Conservation (phyloP, 1,140 invertebrate species). For the Atopsyche davidsoni region DNA sequence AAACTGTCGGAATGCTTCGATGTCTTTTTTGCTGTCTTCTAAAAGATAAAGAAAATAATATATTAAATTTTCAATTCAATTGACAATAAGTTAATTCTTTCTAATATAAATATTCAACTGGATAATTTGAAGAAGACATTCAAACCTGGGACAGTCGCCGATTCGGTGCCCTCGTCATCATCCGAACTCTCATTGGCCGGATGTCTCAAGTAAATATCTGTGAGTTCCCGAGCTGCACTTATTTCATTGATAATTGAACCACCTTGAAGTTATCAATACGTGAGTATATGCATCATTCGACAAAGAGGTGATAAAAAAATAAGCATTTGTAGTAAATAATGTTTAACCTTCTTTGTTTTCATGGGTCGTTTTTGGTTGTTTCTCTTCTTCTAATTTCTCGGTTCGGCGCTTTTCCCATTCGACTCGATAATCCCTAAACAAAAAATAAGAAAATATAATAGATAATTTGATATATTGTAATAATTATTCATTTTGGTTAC, state of each 20-base stretch:
- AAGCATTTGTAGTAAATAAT: neutral
- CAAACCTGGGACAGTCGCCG: slow-evolving; percentile 14
- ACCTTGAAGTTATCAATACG: neutral
- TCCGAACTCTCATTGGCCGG: slow-evolving; percentile 65
- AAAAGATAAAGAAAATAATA: slow-evolving; percentile 8
- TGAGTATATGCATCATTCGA: neutral
- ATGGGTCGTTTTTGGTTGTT: slow-evolving; percentile 40
- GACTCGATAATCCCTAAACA: slow-evolving; percentile 62
- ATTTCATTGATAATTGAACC: slow-evolving; percentile 48
- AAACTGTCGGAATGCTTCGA: slow-evolving; percentile 13
- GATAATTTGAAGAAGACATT: no score
- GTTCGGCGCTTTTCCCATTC: slow-evolving; percentile 63
- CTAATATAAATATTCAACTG: no score
- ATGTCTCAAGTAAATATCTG: slow-evolving; percentile 63
- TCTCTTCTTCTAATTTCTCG: slow-evolving; percentile 48
- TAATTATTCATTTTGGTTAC: neutral
- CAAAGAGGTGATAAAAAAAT: neutral
- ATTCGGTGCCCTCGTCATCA: slow-evolving; percentile 63
- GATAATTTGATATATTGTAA: slow-evolving; percentile 6
- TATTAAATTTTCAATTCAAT: neutral
- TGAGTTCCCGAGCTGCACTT: slow-evolving; percentile 51
- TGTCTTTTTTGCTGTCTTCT: slow-evolving; percentile 12
- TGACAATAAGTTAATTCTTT: neutral
- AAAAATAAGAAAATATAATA: slow-evolving; percentile 17
- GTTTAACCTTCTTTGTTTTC: slow-evolving; percentile 21